These are phyloP conservation scores for Syndactyla subalaris DNA, from an alignment of 2,797 vertebrate genomes.

Conservation along the genomic window DNA sequence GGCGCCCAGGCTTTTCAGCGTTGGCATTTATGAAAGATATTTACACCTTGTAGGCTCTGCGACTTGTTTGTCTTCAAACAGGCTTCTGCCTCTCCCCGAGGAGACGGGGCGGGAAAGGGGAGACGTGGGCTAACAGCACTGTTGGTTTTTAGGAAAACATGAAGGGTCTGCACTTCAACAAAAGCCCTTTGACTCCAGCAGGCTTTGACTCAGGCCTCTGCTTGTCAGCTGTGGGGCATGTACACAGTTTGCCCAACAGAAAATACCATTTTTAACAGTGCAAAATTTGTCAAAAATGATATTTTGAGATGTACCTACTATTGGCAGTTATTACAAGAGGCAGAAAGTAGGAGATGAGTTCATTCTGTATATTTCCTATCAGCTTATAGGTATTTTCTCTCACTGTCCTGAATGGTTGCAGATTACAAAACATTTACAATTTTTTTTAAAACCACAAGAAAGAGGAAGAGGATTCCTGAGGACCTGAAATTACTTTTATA, in stretches of 20 bases:
- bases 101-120: background rate
- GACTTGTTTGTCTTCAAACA: constrained; percentile 40
- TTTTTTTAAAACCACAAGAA: constrained; percentile 17
- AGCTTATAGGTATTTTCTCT: background rate
- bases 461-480: background rate
- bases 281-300: background rate
- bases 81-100: background rate
- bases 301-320: background rate
- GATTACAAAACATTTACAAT: background rate
- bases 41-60: constrained; percentile 3
- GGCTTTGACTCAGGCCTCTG: background rate
- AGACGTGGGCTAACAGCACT: background rate
- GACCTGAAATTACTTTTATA: background rate
- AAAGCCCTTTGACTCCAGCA: background rate
- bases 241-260: background rate
- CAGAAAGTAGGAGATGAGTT: background rate
- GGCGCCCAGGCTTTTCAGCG: background rate
- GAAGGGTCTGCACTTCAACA: background rate
- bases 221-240: background rate
- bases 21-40: constrained; percentile 41
- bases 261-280: background rate
- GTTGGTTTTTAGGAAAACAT: background rate
- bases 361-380: background rate
- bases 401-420: background rate
- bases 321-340: background rate